These are phyloP conservation scores for Glaucomys volans DNA, from an alignment of 2,113 vertebrate genomes.

Conservation along the genomic window DNA sequence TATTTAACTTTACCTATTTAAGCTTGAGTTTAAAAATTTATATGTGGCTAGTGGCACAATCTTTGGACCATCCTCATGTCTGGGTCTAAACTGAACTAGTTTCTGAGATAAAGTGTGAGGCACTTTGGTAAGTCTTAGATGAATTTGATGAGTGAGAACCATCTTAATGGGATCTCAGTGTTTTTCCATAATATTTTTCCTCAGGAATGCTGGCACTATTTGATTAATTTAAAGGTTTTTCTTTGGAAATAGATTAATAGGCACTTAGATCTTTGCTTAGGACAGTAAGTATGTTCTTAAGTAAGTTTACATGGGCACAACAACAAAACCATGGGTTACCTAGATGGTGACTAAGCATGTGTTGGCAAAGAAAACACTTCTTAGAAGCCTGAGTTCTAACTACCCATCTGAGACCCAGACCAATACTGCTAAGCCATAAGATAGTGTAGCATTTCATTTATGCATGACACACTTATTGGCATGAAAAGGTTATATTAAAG, in stretches of 20 bases:
- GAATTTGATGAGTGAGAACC: neutral
- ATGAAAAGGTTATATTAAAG: constrained; percentile 45
- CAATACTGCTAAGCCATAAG: neutral
- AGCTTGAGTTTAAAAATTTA: neutral
- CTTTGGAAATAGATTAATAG: constrained; percentile 38
- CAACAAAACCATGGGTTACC: neutral
- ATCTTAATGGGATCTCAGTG: neutral
- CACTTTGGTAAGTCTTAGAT: neutral
- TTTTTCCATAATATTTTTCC: neutral
- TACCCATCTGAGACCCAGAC: constrained; percentile 51
- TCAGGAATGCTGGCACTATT: neutral
- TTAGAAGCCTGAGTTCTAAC: constrained; percentile 38
- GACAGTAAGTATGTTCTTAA: neutral
- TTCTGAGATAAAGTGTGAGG: neutral
- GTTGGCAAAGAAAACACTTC: constrained; percentile 50
- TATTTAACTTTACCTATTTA: constrained; percentile 2
- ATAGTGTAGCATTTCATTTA: constrained; percentile 61
- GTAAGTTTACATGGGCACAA: neutral
- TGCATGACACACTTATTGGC: neutral
- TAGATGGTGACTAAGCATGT: neutral
- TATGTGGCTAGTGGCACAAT: neutral
- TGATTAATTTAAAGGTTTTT: neutral
- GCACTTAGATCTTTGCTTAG: neutral
- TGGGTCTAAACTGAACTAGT: neutral
- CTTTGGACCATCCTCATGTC: neutral